Conservation (phyloP, 2,888 invertebrate genomes). For the Scaptomyza flava region DNA sequence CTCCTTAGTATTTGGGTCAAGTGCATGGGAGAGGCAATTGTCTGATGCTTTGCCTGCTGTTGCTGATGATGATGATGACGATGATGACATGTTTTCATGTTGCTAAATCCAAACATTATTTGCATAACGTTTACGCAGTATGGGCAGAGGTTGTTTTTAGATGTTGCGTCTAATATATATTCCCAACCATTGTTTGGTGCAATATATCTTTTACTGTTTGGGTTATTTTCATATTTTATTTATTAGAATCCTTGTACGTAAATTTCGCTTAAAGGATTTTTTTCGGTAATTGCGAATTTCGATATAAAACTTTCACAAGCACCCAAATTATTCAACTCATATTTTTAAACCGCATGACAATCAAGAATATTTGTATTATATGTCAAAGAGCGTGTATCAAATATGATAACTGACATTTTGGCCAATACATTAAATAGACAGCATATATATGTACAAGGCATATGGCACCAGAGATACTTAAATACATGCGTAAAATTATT, state of each 20-base stretch:
- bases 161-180: too few relatives aligned
- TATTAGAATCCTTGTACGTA: too few relatives aligned
- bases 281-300: too few relatives aligned
- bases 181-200: too few relatives aligned
- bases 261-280: too few relatives aligned
- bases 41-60: conserved; percentile 29
- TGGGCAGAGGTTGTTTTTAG: background rate
- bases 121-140: conserved; percentile 42
- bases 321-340: too few relatives aligned
- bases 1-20: conserved; percentile 69
- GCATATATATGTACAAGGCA: background rate
- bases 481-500: conserved; percentile 11
- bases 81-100: conserved; percentile 5
- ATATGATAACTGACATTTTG: conserved; percentile 4
- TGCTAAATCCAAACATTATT: conserved; percentile 23
- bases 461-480: conserved; percentile 1
- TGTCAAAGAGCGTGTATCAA: conserved; percentile 11
- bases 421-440: conserved; percentile 4
- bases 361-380: background rate
- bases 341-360: too few relatives aligned
- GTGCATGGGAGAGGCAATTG: conserved; percentile 60
- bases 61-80: conserved; percentile 6
- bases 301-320: too few relatives aligned
- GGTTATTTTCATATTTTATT: too few relatives aligned
- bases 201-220: too few relatives aligned